Percentiles rank a stretch among this genome's conserved stretches.
Conservation (phyloP, 53 echinoderm and acorn worm genomes). For the Echinarachnius parma region DNA sequence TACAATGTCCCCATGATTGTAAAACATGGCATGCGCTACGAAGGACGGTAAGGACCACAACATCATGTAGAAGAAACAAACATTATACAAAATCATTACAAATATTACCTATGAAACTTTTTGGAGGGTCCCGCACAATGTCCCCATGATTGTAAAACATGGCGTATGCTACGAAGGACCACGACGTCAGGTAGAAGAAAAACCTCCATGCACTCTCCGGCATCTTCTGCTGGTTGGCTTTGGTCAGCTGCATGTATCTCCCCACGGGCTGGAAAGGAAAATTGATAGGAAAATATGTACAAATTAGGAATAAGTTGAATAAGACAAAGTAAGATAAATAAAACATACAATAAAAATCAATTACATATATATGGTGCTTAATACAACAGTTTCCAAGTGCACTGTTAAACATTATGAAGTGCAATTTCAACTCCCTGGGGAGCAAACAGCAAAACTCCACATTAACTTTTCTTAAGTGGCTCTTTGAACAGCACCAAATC, state of each 20-base stretch:
- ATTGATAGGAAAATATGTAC: too few species aligned
- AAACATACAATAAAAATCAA: too few species aligned
- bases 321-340: too few species aligned
- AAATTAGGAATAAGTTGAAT: too few species aligned
- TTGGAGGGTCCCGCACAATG: constrained; percentile 76
- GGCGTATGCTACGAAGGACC: constrained; percentile 79
- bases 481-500: too few species aligned
- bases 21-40: constrained; percentile 73
- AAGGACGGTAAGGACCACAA: background rate
- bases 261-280: constrained; percentile 71
- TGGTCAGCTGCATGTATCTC: constrained; percentile 52
- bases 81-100: background rate
- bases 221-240: constrained; percentile 68
- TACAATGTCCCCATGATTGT: constrained; percentile 70
- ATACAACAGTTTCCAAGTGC: too few species aligned
- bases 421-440: too few species aligned
- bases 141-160: constrained; percentile 70
- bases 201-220: constrained; percentile 94
- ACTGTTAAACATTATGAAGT: too few species aligned
- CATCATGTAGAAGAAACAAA: background rate
- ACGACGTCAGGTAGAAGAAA: constrained; percentile 84
- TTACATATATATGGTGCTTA: too few species aligned
- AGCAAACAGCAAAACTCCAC: too few species aligned
- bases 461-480: too few species aligned
- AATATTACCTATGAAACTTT: constrained; percentile 76